Evolutionary conservation across 2,797 vertebrate genomes (phyloP), one percentile per base, ranked within the genome.

Genomic region (Gallinago solitaria): DNA sequence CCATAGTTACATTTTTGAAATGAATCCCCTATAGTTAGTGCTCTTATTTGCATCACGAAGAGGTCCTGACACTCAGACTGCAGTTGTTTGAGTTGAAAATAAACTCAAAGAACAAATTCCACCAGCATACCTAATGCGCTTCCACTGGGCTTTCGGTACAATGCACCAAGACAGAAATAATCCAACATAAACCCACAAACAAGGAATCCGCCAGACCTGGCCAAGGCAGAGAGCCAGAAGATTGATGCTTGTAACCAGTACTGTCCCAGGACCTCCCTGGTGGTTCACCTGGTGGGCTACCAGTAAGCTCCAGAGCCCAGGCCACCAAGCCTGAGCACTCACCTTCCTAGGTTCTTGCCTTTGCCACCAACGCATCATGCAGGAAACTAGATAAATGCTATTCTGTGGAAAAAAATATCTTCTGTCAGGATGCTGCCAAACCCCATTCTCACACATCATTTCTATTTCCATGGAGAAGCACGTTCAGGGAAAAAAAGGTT

Each of bases 141-240:
- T 28, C 47, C 53, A 5, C 53, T 63, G 24, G 39, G 24, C 11
- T 83, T 86, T 61, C 25, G 25, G 23, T 67, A 33, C 50, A 41
- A 23, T 19, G 4, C 27, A 30, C 30, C 11, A 13, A 54, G 65
- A 48, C 18, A 89, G 25, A 41, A 86, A 48, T 12, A 65, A 75
- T 41, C 30, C 20, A 83, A 53, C 32, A 32, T 6, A 37, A 86
- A 79, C 21, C 9, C 21, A 32, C 54, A 1, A 68, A 63, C 14
- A 39, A 47, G 30, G 0, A 1, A 87, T 51, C 30, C 0, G 0
- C 16, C 15, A 48, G 27, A 53, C 25, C 23, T 41, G n/a, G 21
- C 17, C 67, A 68, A 63, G 25, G 14, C 35, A 79, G 54, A 0
- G 2, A 63, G 24, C 5, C 43, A 45, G 43, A 68, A 20, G 41